These are phyloP conservation scores for Cephus spinipes DNA, from an alignment of 2,888 invertebrate species.

Conservation along the genomic window DNA sequence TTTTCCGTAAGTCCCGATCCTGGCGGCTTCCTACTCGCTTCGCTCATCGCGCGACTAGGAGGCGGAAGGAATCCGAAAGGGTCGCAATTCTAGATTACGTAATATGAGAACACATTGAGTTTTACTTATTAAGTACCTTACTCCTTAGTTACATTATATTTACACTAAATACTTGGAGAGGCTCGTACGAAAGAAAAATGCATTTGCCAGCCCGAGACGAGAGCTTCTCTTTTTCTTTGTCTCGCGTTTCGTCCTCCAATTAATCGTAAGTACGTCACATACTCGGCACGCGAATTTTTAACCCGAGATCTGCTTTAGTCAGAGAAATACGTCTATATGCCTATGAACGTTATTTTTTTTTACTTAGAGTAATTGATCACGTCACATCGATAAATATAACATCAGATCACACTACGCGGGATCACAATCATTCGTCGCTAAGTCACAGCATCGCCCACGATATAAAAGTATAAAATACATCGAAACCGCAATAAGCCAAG, in stretches of 20 bases:
- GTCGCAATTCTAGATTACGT: constrained; percentile 9
- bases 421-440: constrained; percentile 50
- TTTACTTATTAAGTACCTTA: constrained; percentile 41
- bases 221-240: neutral
- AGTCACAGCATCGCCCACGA: constrained; percentile 46
- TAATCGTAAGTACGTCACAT: neutral
- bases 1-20: neutral
- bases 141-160: constrained; percentile 9
- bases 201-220: neutral
- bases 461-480: constrained; percentile 66
- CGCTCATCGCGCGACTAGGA: neutral
- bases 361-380: constrained; percentile 9
- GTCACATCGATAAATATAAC: constrained; percentile 54
- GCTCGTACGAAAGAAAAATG: neutral
- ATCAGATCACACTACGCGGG: constrained; percentile 39
- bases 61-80: neutral
- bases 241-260: neutral
- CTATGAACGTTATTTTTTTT: neutral
- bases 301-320: neutral
- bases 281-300: neutral
- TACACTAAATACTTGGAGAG: neutral
- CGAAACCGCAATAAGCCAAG: constrained; percentile 26
- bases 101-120: constrained; percentile 43
- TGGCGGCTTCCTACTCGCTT: neutral
- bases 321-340: neutral